phyloP scores from a whole-genome alignment of 2,888 invertebrate genomes.

The Cerastoderma edule region DNA sequence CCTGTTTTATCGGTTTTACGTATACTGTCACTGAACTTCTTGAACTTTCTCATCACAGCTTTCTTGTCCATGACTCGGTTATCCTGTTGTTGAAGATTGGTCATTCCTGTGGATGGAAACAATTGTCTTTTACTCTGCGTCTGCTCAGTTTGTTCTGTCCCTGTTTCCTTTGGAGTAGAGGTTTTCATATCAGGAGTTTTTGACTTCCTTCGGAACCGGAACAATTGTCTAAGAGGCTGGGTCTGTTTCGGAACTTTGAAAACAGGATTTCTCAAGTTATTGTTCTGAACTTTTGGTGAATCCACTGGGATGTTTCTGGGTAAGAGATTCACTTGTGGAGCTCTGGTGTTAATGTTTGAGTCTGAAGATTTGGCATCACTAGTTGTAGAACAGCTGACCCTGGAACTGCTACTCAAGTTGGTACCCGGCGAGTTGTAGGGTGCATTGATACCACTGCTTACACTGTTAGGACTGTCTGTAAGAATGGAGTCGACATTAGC shows the following conservation, averaged over 20 bases:
- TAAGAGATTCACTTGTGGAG: conserved; percentile 57
- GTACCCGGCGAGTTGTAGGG: conserved; percentile 75
- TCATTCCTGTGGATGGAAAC: conserved; percentile 58
- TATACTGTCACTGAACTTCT: conserved; percentile 75
- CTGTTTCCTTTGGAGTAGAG: conserved; percentile 61
- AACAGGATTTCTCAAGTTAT: conserved; percentile 38
- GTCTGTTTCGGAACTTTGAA: conserved; percentile 68
- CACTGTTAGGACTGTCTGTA: conserved; percentile 78
- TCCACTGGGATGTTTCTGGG: conserved; percentile 51
- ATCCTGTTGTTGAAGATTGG: conserved; percentile 56
- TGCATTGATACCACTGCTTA: conserved; percentile 75
- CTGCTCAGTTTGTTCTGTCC: conserved; percentile 58
- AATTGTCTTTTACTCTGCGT: conserved; percentile 68
- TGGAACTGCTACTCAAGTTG: conserved; percentile 57
- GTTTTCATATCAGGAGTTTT: conserved; percentile 66
- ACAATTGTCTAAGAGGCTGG: conserved; percentile 62
- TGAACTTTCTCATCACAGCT: conserved; percentile 75
- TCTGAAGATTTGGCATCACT: conserved; percentile 67
- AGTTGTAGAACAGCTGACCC: conserved; percentile 62
- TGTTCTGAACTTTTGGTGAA: conserved; percentile 58
- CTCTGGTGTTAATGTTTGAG: conserved; percentile 60
- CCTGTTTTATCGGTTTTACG: conserved; percentile 68
- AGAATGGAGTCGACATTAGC: conserved; percentile 74
- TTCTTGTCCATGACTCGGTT: conserved; percentile 75
- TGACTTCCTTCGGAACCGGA: conserved; percentile 63